Base-by-base conservation (phyloP, 2,888 invertebrate species). In the Eledone cirrhosa region DNA sequence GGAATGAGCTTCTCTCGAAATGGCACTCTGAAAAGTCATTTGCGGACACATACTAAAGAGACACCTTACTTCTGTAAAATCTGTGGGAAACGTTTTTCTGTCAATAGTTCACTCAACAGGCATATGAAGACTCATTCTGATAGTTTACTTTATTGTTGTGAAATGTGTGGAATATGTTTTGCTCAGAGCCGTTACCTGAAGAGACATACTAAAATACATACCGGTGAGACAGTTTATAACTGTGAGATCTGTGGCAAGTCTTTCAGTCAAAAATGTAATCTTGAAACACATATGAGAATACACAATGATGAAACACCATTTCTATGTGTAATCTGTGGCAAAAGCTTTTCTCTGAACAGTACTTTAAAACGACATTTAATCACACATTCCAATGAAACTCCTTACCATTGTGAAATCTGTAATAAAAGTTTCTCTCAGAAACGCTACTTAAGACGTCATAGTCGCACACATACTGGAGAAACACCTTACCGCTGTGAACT, bases 361-460 rank as follows among this genome's bases (percentile, higher is more conserved):
- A 31, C 41, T 22, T 72, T 72, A 41, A 72, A 72, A 72, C 22
- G 33, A 7, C 72, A 72, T 19, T 41, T 72, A 41, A 72, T n/a
- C 16, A 72, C 72, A 22, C 72, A 72, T 72, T n/a, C 72, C 2
- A 41, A n/a, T 41, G 72, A 33, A 29, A 72, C 72, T 22, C 72
- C 33, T 24, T 72, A 41, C 41, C 72, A 72, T 11, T 72, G 72
- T 72, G 72, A 72, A 72, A 29, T 72, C n/a, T 72, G 72, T 33
- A n/a, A 33, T 24, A 72, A 72, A 33, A 14, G 33, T 3, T 72
- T 72, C 33, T 72, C 72, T 33, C n/a, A 41, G 22, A 72, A 72
- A 72, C 72, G 41, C 33, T 14, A 41, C n/a, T 41, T 72, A 22
- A 24, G 31, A 13, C 33, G 72, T 3, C 72, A 72, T 33, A 33